Conservation (phyloP, 2,113 vertebrate genomes). For the Onychostruthus taczanowskii region DNA sequence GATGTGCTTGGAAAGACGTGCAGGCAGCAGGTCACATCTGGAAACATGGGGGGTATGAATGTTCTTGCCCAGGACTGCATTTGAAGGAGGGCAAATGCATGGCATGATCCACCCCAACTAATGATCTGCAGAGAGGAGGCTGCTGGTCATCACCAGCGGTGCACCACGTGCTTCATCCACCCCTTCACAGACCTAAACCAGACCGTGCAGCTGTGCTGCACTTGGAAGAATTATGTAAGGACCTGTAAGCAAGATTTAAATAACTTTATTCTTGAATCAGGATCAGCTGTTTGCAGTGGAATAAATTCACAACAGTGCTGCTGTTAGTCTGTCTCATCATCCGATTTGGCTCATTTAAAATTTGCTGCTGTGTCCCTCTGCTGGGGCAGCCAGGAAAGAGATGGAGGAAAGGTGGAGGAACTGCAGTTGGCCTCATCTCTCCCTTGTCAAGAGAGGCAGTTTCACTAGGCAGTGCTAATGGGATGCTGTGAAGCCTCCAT, state of each 20-base stretch:
- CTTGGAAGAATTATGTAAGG: not conserved
- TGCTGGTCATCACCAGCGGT: not conserved
- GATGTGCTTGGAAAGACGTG: not conserved
- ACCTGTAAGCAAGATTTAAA: not conserved
- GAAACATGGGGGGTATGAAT: not conserved
- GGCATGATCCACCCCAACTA: too few relatives aligned
- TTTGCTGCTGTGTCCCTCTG: not conserved
- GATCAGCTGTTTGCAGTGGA: not conserved
- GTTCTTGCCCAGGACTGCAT: not conserved
- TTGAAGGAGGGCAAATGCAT: not conserved
- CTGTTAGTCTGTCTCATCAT: not conserved
- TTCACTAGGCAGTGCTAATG: not conserved
- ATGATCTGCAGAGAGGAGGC: not conserved
- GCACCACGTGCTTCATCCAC: not conserved
- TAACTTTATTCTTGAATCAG: not conserved
- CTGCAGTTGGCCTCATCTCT: not conserved
- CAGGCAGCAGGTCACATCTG: not conserved
- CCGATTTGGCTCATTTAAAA: not conserved
- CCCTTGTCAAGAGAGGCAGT: not conserved
- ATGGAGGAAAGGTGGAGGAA: not conserved
- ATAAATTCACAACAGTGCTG: not conserved
- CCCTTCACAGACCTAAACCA: not conserved
- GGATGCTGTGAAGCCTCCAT: not conserved
- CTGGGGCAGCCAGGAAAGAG: not conserved
- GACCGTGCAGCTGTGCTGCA: not conserved